Base-by-base conservation (phyloP, 2,888 invertebrate genomes). In the Thalpophila matura region DNA sequence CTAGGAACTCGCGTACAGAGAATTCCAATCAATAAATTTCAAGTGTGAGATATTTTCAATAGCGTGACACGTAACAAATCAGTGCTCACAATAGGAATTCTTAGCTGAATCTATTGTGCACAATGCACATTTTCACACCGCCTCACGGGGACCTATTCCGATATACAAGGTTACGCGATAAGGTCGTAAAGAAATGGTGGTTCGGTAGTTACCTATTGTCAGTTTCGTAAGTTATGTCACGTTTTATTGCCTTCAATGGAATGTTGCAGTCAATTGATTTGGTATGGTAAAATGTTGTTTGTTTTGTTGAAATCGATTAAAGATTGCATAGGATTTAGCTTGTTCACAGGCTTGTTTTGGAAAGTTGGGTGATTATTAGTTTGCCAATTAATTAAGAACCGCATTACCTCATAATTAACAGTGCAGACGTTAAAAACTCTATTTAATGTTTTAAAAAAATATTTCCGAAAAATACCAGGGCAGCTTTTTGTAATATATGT, bases 71-170 rank as follows among this genome's bases (percentile, higher is more conserved):
- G 69, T 74, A 79, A 81, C 84, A 85, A 86, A 86, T 86, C 85
- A 82, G 76, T 55, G 67, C 67, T 56, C 66, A 82, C 83, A 84
- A 83, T 81, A 81, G 83, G 74, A 75, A 79, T 79, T 82, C 82
- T 76, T 60, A 40, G 51, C 51, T 66, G 63, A 76, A 79, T 81
- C 75, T 76, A 81, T 80, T 80, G 79, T 82, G 75, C 69, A 75
- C 74, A 59, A 71, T 77, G 83, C 80, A 78, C 73, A 72, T 70
- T 70, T 74, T 72, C 74, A 65, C 80, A 71, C 74, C 50, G 53
- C 50, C 54, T 58, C 56, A 47, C 46, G 45, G 51, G 26, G 37
- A 37, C 56, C 50, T 55, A 64, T 65, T 64, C 56, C 38, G 53
- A 43, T 59, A 49, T 45, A 40, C 66, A 76, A 74, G 69, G 71